Evolutionary conservation across 2,113 vertebrate genomes (phyloP).

Genomic region (Erythrolamprus reginae): DNA sequence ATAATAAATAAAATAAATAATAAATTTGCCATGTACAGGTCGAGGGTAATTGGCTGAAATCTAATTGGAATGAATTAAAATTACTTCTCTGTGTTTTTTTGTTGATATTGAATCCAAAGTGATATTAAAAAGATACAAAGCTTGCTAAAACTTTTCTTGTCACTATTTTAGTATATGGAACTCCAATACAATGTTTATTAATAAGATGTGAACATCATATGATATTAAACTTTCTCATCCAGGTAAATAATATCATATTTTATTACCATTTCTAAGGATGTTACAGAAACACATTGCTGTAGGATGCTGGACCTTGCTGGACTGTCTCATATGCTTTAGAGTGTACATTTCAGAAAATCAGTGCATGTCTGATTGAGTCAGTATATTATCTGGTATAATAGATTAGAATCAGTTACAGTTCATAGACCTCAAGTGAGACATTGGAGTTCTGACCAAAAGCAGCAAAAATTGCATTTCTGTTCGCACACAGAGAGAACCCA

Average conservation of each 20-base stretch:
- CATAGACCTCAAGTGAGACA: not conserved
- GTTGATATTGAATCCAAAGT: not conserved
- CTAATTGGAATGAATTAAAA: not conserved
- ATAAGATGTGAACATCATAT: slow-evolving; percentile 20
- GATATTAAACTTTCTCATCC: slow-evolving; percentile 28
- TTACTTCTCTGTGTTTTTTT: slow-evolving; percentile 14
- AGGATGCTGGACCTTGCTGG: not conserved
- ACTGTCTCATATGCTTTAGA: not conserved
- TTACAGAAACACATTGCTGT: slow-evolving; percentile 10
- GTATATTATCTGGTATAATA: slow-evolving; percentile 8
- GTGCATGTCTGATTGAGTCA: slow-evolving; percentile 38
- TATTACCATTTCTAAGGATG: slow-evolving; percentile 24
- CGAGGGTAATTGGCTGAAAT: not conserved
- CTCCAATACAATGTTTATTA: slow-evolving; percentile 28
- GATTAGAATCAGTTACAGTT: slow-evolving; percentile 37
- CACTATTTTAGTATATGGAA: slow-evolving; percentile 15
- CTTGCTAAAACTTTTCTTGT: slow-evolving; percentile 23
- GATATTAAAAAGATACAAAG: slow-evolving; percentile 21
- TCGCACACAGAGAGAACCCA: not conserved
- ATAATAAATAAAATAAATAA: no score
- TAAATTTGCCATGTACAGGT: not conserved
- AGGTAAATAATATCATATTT: slow-evolving; percentile 37
- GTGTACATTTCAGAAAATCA: slow-evolving; percentile 23
- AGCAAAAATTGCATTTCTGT: slow-evolving; percentile 6
- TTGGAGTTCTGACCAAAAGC: slow-evolving; percentile 17